A percentile compares a stretch with the other conserved stretches of the same genome.
These are phyloP conservation scores for Oryzias javanicus DNA, from an alignment of 2,113 vertebrate genomes.

Conservation along the genomic window DNA sequence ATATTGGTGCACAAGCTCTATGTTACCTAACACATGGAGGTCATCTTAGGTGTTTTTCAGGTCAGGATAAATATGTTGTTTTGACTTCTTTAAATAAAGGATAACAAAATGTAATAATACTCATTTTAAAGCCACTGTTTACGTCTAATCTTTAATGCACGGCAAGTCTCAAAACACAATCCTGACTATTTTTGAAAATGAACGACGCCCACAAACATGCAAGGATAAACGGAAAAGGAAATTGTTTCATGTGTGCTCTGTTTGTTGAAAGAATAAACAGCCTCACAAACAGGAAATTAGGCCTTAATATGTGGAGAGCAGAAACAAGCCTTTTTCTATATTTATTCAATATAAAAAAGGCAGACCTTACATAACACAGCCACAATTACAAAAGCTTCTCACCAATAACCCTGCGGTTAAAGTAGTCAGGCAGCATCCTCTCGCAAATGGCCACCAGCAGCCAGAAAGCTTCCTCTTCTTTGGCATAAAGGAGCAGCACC, in stretches of 20 bases:
- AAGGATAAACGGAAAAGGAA: slow-evolving; percentile 39
- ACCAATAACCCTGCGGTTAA: slow-evolving; percentile 96
- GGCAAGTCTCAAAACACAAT: slow-evolving; percentile 17
- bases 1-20: too few relatives aligned
- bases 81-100: background rate
- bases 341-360: background rate
- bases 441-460: slow-evolving; percentile 94
- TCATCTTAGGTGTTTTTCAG: background rate
- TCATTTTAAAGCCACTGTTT: background rate
- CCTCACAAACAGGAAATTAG: slow-evolving; percentile 60
- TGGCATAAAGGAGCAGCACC: slow-evolving; percentile 89
- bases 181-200: background rate
- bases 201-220: slow-evolving; percentile 1
- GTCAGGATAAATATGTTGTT: background rate
- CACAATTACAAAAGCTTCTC: slow-evolving; percentile 1
- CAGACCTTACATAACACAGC: background rate
- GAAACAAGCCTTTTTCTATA: slow-evolving; percentile 9
- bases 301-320: slow-evolving; percentile 1
- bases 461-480: slow-evolving; percentile 98
- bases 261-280: slow-evolving; percentile 24
- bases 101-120: background rate
- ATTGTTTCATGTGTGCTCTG: slow-evolving; percentile 35
- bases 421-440: slow-evolving; percentile 96
- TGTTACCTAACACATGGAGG: background rate
- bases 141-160: background rate